A percentile compares a stretch with the other conserved stretches of the same genome.
phyloP scores from a whole-genome alignment of 2,113 vertebrate genomes.

The Sarotherodon lohbergeri region DNA sequence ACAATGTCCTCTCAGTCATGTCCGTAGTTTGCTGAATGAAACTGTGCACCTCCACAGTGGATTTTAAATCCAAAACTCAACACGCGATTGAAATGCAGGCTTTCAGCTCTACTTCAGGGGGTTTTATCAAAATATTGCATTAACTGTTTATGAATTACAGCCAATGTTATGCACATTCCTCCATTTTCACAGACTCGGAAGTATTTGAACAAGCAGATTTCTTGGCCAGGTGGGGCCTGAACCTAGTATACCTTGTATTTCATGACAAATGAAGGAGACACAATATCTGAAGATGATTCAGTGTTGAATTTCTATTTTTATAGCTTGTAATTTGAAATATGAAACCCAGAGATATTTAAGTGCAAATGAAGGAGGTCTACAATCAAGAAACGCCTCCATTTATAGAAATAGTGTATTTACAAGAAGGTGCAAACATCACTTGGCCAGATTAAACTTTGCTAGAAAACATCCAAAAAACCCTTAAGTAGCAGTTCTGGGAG shows the following conservation, averaged over 20 bases:
- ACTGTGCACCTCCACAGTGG: not conserved
- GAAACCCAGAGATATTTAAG: no score
- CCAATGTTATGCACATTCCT: not conserved
- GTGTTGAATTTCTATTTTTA: no score
- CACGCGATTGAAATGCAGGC: not conserved
- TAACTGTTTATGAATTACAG: not conserved
- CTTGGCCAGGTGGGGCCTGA: no score
- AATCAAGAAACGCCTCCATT: no score
- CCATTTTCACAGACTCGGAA: not conserved
- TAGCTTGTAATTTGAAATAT: no score
- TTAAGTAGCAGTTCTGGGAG: not conserved
- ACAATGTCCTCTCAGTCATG: not conserved
- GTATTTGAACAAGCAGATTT: not conserved
- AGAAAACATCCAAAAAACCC: not conserved
- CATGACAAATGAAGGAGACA: not conserved
- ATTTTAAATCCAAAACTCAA: not conserved
- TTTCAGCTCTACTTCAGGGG: not conserved
- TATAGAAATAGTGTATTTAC: no score
- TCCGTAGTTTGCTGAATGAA: not conserved
- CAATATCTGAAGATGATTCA: not conserved
- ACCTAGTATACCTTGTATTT: not conserved
- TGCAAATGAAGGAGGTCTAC: no score
- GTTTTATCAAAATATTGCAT: not conserved
- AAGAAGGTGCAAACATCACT: no score
- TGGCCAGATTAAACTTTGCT: not conserved